Base-by-base conservation (phyloP, 1,140 invertebrate genomes). In the Leucophenga varia region DNA sequence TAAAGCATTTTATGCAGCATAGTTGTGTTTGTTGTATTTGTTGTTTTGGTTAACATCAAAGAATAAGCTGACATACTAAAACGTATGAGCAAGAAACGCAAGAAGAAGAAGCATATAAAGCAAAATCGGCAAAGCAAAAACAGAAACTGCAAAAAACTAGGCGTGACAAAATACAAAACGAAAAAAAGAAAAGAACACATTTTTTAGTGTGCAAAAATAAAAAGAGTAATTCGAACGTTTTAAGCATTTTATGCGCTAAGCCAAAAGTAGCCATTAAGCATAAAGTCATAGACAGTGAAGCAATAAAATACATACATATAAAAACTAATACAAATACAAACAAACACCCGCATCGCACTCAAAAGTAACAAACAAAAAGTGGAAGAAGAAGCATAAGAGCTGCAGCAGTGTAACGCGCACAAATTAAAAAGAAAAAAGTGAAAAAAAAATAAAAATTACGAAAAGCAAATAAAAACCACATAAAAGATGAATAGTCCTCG, bases 401-500 rank as follows among this genome's bases (percentile, higher is more conserved):
- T n/a, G n/a, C n/a, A n/a, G n/a, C n/a, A n/a, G n/a, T n/a, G n/a
- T n/a, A n/a, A n/a, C n/a, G n/a, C n/a, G n/a, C n/a, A n/a, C n/a
- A 32, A 16, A 40, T 28, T 34, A 43, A 39, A 47, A 43, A 39
- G 35, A 40, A 25, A 12, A 52, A 52, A 21, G 13, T 39, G 30
- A 45, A 16, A 28, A 9, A 10, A 14, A 12, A 13, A 25, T 10
- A 30, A 30, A 30, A 16, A 25, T 16, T 30, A 41, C 18, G 39
- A 28, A 30, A 30, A 41, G 31, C 35, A 18, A 30, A 32, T 12
- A 9, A 7, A 49, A 40, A 22, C 41, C 50, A 45, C 8, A 53
- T 19, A 13, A 48, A 55, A 63, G 64, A 72, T 72, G 69, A 72
- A 72, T 57, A 72, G 69, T 67, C 68, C 69, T 63, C 61, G 69